These are phyloP conservation scores for Dunckerocampus dactyliophorus DNA, from an alignment of 2,113 vertebrate genomes.

Conservation along the genomic window DNA sequence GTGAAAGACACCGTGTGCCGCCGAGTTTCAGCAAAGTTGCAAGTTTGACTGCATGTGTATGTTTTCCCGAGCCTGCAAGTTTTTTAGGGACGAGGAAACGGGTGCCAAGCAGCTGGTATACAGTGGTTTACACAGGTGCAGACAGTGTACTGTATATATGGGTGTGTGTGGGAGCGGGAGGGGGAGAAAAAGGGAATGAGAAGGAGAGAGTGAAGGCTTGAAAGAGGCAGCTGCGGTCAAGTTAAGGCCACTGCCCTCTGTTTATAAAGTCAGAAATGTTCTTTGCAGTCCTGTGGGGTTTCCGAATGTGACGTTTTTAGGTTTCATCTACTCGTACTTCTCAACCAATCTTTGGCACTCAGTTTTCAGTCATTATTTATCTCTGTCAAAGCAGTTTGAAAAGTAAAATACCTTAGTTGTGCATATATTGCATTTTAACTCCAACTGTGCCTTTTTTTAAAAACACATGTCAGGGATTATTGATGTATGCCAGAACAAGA, in stretches of 20 bases:
- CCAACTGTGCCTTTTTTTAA: too few relatives aligned
- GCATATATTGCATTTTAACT: too few relatives aligned
- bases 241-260: slow-evolving; percentile 45
- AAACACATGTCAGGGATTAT: too few relatives aligned
- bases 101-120: slow-evolving; percentile 48
- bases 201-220: not conserved
- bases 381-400: too few relatives aligned
- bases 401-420: too few relatives aligned
- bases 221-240: slow-evolving; percentile 33
- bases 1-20: slow-evolving; percentile 10
- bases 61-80: slow-evolving; percentile 30
- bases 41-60: slow-evolving; percentile 10
- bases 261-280: slow-evolving; percentile 32
- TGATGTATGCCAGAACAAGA: too few relatives aligned
- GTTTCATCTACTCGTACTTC: too few relatives aligned
- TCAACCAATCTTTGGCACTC: too few relatives aligned
- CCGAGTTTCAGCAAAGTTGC: slow-evolving; percentile 20
- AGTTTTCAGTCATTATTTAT: too few relatives aligned
- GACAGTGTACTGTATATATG: slow-evolving; percentile 35
- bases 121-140: slow-evolving; percentile 64
- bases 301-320: too few relatives aligned
- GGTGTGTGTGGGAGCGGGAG: slow-evolving; percentile 12
- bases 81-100: slow-evolving; percentile 36
- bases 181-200: not conserved
- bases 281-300: slow-evolving; percentile 2